Percentiles rank a stretch among this genome's conserved stretches.
These are phyloP conservation scores for Agraylea sexmaculata DNA, from an alignment of 1,140 invertebrate genomes.

Conservation along the genomic window DNA sequence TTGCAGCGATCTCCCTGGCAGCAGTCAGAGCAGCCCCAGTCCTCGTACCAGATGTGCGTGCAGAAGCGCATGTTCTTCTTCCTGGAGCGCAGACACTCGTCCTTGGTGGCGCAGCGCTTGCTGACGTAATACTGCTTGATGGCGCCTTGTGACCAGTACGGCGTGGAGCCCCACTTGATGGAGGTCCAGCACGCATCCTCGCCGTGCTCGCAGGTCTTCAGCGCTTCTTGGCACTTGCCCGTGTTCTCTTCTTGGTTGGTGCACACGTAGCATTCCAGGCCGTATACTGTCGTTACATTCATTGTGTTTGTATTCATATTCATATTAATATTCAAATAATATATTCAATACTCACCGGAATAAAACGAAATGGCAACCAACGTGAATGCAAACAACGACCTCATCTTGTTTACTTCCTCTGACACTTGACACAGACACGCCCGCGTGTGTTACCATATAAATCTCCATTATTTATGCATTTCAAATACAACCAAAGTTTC, in stretches of 20 bases:
- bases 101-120: constrained; percentile 77
- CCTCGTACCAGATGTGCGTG: constrained; percentile 93
- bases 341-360: too few relatives aligned
- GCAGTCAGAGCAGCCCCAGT: constrained; percentile 96
- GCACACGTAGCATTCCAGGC: constrained; percentile 92
- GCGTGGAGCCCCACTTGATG: constrained; percentile 85
- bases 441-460: too few relatives aligned
- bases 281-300: too few relatives aligned
- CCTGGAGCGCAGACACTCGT: constrained; percentile 61
- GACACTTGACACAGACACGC: too few relatives aligned
- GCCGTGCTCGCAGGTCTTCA: constrained; percentile 76
- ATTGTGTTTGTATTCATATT: too few relatives aligned
- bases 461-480: too few relatives aligned
- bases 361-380: too few relatives aligned
- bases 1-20: constrained; percentile 95
- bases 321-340: too few relatives aligned
- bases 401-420: too few relatives aligned
- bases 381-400: too few relatives aligned
- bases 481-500: too few relatives aligned
- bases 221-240: constrained; percentile 87
- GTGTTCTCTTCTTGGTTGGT: constrained; percentile 82
- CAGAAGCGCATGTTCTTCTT: constrained; percentile 63
- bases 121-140: constrained; percentile 91
- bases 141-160: constrained; percentile 88
- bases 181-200: constrained; percentile 83